A percentile compares a stretch with the other conserved stretches of the same genome.
These are phyloP conservation scores for Lordiphosa stackelbergi DNA, from an alignment of 1,140 invertebrate genomes.

Conservation along the genomic window DNA sequence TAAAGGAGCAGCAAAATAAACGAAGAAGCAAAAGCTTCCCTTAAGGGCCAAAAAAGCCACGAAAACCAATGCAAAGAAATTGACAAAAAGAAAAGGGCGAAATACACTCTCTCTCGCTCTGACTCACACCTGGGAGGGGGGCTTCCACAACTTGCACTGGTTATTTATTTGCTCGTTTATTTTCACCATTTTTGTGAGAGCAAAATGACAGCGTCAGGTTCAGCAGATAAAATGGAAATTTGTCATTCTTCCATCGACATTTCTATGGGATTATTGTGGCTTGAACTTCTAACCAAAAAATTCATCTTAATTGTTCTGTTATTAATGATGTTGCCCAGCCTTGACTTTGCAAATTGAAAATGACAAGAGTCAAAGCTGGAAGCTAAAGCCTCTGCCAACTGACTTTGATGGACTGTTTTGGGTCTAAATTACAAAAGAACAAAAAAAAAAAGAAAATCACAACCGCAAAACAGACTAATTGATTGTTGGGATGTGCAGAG, in stretches of 20 bases:
- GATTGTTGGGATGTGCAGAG: slow-evolving; percentile 31
- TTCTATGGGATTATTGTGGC: too few relatives aligned
- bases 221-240: too few relatives aligned
- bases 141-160: too few relatives aligned
- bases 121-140: too few relatives aligned
- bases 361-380: slow-evolving; percentile 26
- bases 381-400: slow-evolving; percentile 14
- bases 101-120: not conserved
- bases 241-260: not conserved
- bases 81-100: slow-evolving; percentile 9
- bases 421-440: slow-evolving; percentile 4
- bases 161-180: too few relatives aligned
- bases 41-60: slow-evolving; percentile 27
- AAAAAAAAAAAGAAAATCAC: slow-evolving; percentile 29
- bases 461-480: slow-evolving; percentile 45
- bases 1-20: slow-evolving; percentile 17
- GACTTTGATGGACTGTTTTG: slow-evolving; percentile 53
- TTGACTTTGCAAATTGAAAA: slow-evolving; percentile 63
- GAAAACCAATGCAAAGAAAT: slow-evolving; percentile 46
- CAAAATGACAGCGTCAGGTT: too few relatives aligned
- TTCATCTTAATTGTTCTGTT: slow-evolving; percentile 64
- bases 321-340: slow-evolving; percentile 56
- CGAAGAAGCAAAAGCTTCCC: slow-evolving; percentile 16
- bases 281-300: not conserved
- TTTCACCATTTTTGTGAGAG: too few relatives aligned